Base-by-base conservation (phyloP, 2,888 invertebrate species). In the Hydriomena furcata region DNA sequence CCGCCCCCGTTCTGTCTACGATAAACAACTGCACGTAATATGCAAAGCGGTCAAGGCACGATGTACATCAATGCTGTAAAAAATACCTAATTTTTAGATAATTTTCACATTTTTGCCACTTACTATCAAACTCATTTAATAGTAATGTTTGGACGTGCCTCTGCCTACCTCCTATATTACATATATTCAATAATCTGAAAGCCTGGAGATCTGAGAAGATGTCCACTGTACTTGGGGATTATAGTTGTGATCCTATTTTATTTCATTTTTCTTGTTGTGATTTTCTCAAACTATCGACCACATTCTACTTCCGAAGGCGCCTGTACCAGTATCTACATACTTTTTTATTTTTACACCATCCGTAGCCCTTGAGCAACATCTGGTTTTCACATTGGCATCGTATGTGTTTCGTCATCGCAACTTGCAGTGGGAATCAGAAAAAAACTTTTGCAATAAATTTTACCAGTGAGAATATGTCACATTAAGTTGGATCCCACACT, bases 331-430 rank as follows among this genome's bases (percentile, higher is more conserved):
- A 38, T 5, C 34, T 40, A 34, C 21, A 25, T 7, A 24, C 28
- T 27, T 54, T 58, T 55, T 61, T 62, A 62, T 60, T 60, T 60
- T 50, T 57, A 55, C 37, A 52, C 48, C 55, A 44, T 44, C 36
- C 32, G 46, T 30, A 57, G 55, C 58, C 52, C 58, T 63, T 55
- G 56, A 57, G 24, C 32, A 40, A 52, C 70, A 68, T 71, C 61
- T 71, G 71, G 59, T 58, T 60, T 56, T 52, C 38, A 49, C 47
- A 45, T 40, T 35, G 53, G 53, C 51, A 48, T 53, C 43, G 36
- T 42, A 38, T 28, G 34, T 32, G 32, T 25, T 32, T 41, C 58
- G 60, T 58, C 58, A 58, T 55, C 20, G 20, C 24, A 32, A 35
- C 25, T 21, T 46, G 28, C 50, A 43, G 43, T 47, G 53, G 49